A percentile compares a stretch with the other conserved stretches of the same genome.
Conservation (phyloP, 64 coral and sea anemone species). For the Acropora yongei region DNA sequence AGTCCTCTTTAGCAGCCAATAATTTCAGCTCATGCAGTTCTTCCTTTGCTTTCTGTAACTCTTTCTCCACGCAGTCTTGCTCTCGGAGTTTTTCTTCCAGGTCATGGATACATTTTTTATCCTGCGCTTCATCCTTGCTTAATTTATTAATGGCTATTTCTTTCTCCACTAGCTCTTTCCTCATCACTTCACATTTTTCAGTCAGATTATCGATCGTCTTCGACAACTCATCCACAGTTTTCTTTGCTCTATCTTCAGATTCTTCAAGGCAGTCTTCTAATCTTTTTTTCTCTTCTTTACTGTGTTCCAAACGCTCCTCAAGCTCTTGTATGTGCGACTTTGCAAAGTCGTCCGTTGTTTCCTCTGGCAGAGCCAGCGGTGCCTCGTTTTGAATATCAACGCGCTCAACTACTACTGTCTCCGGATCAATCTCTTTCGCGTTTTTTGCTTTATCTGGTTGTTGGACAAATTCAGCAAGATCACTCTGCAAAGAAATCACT, state of each 20-base stretch:
- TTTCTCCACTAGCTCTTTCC: constrained; percentile 53
- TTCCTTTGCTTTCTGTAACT: constrained; percentile 12
- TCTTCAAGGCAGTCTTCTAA: constrained; percentile 20
- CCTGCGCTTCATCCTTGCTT: constrained; percentile 1
- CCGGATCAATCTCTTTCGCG: not conserved
- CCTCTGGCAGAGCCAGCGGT: constrained; percentile 10
- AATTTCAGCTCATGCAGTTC: constrained; percentile 3
- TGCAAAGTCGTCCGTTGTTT: constrained; percentile 20
- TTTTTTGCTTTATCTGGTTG: not conserved
- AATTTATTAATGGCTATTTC: constrained; percentile 22
- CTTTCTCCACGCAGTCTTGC: constrained; percentile 14
- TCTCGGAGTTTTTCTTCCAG: constrained; percentile 28
- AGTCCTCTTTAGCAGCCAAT: not conserved
- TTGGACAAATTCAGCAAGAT: constrained; percentile 1
- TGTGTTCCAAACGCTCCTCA: constrained; percentile 34
- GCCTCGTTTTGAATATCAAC: constrained; percentile 5
- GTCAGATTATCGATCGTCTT: constrained; percentile 51
- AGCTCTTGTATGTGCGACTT: constrained; percentile 57
- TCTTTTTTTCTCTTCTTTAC: constrained; percentile 38
- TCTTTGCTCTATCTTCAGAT: constrained; percentile 42
- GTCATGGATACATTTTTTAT: constrained; percentile 15
- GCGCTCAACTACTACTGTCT: not conserved
- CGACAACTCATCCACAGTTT: constrained; percentile 36
- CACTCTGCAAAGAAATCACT: constrained; percentile 50
- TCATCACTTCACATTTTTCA: constrained; percentile 23